These are phyloP conservation scores for Falco biarmicus DNA, from an alignment of 2,797 vertebrate genomes.

Conservation along the genomic window DNA sequence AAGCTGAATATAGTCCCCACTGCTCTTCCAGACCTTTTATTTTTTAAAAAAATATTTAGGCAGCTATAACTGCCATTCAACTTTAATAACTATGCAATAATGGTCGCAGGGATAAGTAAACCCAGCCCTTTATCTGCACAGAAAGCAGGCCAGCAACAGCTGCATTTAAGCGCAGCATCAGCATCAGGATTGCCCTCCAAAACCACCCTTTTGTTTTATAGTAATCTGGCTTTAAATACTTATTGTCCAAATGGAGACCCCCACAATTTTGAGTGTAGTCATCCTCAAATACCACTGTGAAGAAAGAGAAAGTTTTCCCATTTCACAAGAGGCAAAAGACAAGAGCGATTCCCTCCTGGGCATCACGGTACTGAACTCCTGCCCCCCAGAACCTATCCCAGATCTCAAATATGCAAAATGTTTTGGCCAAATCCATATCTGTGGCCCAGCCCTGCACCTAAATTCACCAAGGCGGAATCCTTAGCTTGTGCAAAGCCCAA, in stretches of 20 bases:
- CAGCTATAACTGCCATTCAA: not conserved
- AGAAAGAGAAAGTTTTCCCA: not conserved
- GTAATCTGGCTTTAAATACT: not conserved
- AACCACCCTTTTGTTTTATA: not conserved
- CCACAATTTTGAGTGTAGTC: not conserved
- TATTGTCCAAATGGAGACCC: not conserved
- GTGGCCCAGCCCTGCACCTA: not conserved
- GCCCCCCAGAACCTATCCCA: not conserved
- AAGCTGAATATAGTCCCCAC: not conserved
- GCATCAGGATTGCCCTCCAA: not conserved
- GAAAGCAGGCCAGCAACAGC: not conserved
- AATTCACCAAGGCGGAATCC: not conserved
- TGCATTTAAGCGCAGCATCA: not conserved
- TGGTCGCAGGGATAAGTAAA: not conserved
- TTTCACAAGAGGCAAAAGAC: not conserved
- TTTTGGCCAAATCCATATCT: not conserved
- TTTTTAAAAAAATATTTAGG: not conserved
- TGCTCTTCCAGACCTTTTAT: not conserved
- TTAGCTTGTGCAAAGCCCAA: not conserved
- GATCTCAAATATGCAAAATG: not conserved
- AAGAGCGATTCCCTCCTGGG: not conserved
- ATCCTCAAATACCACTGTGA: not conserved
- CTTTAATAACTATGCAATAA: not conserved
- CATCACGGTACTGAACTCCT: not conserved
- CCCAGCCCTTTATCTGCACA: not conserved